Evolutionary conservation across 2,797 vertebrate genomes (phyloP).

Genomic region (Vireo griseus): DNA sequence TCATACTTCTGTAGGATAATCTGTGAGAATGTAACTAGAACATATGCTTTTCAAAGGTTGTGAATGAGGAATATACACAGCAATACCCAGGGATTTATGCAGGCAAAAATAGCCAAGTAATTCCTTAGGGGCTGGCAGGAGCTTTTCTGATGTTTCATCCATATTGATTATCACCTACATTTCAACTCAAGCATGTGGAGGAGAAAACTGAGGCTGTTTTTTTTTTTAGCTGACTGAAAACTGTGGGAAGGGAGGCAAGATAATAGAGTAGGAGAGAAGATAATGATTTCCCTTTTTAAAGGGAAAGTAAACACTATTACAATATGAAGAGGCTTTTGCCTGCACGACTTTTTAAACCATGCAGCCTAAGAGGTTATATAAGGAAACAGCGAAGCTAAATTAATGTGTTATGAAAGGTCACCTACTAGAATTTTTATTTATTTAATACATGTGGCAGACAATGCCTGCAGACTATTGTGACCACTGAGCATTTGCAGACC

Average conservation of each 20-base stretch:
- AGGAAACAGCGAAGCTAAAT: background rate
- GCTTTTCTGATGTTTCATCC: background rate
- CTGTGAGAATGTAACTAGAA: background rate
- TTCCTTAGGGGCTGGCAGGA: background rate
- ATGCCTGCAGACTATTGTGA: background rate
- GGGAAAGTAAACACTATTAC: background rate
- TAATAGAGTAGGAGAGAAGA: background rate
- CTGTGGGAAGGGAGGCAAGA: background rate
- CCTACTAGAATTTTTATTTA: background rate
- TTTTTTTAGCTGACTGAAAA: background rate
- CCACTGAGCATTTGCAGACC: background rate
- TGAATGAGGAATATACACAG: background rate
- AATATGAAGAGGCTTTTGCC: background rate
- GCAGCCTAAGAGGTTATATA: background rate
- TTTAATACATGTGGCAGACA: background rate
- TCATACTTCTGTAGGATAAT: background rate
- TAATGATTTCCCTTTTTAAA: background rate
- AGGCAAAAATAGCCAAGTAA: background rate
- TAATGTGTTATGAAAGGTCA: background rate
- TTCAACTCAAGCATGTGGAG: background rate
- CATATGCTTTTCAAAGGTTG: rapidly evolving
- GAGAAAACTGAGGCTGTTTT: background rate
- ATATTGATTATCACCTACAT: background rate
- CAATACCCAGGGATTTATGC: background rate
- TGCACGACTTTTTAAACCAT: background rate